A percentile compares a stretch with the other conserved stretches of the same genome.
These are phyloP conservation scores for Hecatera dysodea DNA, from an alignment of 2,888 invertebrate genomes.

Conservation along the genomic window DNA sequence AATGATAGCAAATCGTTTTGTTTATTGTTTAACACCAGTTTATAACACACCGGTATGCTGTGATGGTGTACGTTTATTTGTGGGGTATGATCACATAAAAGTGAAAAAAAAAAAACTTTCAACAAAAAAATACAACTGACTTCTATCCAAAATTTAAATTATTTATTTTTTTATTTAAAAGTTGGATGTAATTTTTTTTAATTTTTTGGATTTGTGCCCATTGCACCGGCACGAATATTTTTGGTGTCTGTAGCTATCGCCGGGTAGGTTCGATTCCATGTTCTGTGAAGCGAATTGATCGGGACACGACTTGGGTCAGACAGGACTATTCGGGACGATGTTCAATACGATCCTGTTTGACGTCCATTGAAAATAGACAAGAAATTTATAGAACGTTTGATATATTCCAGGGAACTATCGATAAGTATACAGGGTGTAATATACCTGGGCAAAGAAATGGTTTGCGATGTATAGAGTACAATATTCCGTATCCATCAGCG, in stretches of 20 bases:
- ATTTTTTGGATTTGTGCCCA: too few relatives aligned
- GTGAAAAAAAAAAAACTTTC: too few relatives aligned
- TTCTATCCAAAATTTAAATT: too few relatives aligned
- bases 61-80: too few relatives aligned
- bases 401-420: neutral
- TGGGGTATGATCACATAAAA: too few relatives aligned
- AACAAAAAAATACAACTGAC: too few relatives aligned
- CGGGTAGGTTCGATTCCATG: neutral
- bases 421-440: neutral
- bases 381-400: neutral
- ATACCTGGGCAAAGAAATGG: neutral
- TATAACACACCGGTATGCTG: too few relatives aligned
- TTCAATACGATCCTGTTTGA: neutral
- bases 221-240: too few relatives aligned
- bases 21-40: too few relatives aligned
- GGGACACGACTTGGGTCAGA: conserved; percentile 4
- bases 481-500: neutral
- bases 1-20: too few relatives aligned
- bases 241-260: neutral
- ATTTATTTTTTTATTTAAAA: too few relatives aligned
- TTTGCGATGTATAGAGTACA: neutral
- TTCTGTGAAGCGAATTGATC: conserved; percentile 40
- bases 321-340: neutral
- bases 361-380: conserved; percentile 3
- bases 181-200: too few relatives aligned